A percentile compares a stretch with the other conserved stretches of the same genome.
Conservation (phyloP, 2,888 invertebrate genomes). For the Standfussiana lucernea region DNA sequence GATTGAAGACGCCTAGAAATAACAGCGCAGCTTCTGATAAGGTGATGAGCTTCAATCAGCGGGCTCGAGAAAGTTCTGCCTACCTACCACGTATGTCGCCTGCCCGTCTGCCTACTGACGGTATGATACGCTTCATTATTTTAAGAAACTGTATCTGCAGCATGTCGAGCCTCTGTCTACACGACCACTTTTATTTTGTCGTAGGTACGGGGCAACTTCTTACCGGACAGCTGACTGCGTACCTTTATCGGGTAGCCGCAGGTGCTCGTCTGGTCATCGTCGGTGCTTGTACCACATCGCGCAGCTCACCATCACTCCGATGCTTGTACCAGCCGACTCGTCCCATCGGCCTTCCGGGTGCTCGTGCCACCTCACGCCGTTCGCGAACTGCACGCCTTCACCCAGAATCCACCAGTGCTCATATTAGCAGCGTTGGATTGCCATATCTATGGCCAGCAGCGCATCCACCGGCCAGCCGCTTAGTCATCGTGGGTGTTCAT, state of each 20-base stretch:
- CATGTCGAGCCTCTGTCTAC: background rate
- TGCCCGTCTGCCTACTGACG: slow-evolving; percentile 16
- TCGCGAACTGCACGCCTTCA: background rate
- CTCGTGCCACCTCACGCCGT: too few relatives aligned
- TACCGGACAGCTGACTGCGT: background rate
- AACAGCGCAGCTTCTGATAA: slow-evolving; percentile 9
- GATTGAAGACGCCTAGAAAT: slow-evolving; percentile 4
- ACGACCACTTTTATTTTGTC: slow-evolving; percentile 31
- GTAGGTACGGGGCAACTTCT: slow-evolving; percentile 25
- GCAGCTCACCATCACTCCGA: background rate
- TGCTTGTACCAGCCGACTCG: background rate
- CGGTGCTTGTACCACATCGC: background rate
- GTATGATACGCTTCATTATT: slow-evolving; percentile 24
- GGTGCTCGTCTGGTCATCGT: background rate
- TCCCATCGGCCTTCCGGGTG: background rate
- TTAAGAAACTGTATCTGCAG: slow-evolving; percentile 6
- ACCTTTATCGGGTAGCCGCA: background rate
- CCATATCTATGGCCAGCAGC: background rate
- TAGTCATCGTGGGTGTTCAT: background rate
- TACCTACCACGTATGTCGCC: background rate
- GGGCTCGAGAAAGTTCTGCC: background rate
- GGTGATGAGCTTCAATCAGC: background rate
- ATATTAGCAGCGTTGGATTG: background rate
- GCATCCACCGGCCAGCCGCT: background rate
- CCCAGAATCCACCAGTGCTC: background rate